Evolutionary conservation across 2,113 vertebrate species (phyloP), one percentile per base, ranked within the genome.

Genomic region (Myxocyprinus asiaticus): DNA sequence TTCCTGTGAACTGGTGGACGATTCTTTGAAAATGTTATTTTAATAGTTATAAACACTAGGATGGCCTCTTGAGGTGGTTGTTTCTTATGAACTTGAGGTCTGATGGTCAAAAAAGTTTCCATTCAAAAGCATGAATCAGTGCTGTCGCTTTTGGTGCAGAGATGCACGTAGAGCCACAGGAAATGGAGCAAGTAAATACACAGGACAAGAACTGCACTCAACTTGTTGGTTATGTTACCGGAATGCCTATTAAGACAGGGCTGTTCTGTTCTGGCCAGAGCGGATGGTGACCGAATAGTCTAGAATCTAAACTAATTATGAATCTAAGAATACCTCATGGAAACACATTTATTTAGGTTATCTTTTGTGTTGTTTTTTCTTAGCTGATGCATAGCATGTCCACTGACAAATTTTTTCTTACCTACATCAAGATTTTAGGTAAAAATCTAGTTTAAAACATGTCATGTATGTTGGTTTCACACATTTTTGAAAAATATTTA

Each of bases 1-100:
- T 64, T 68, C 47, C 44, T 45, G 22, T 43, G n/a, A 66, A 71
- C 62, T 56, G 14, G 22, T 4, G 48, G 74, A 64, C 42, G 10
- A 55, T 48, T 79, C 58, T 82, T 44, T 53, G 48, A 61, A 82
- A 78, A 59, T 59, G 70, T 61, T 58, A 22, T 48, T 74, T 62
- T 74, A 59, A 51, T 75, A 51, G 51, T 62, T 74, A 81, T 61
- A 76, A 85, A 83, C 63, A 44, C 14, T 43, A 6, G 12, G 81
- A 89, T 86, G 87, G 76, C 62, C 72, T 51, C 74, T 15, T 6
- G 4, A 33, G 11, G 59, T 50, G 45, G 59, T 63, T 4, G 4
- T 11, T 63, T 50, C 58, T 7, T 64, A 65, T 65, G 73, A 76
- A 76, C 62, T 44, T 51, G n/a, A 62, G 56, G 44, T 74, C 44